phyloP scores from a whole-genome alignment of 2,888 invertebrate genomes.

The Metalampra italica region DNA sequence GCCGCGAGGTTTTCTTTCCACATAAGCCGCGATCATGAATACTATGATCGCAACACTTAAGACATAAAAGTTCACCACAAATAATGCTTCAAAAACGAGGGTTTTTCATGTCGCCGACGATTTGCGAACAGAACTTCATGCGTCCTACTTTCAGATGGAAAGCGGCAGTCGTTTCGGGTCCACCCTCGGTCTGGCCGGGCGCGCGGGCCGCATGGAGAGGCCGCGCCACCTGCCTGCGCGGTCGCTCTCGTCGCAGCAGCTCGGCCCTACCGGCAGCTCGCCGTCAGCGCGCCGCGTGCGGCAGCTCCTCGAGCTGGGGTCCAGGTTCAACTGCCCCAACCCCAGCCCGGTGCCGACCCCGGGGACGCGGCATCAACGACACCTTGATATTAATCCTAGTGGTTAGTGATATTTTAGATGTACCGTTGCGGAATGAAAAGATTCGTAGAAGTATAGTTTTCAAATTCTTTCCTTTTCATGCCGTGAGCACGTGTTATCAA shows the following conservation, averaged over 20 bases:
- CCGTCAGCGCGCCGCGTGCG: slow-evolving; percentile 90
- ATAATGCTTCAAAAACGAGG: too few species aligned
- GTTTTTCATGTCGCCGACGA: too few species aligned
- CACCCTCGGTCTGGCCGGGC: slow-evolving; percentile 74
- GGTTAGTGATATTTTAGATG: slow-evolving; percentile 79
- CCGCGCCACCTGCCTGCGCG: slow-evolving; percentile 83
- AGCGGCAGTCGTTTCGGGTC: slow-evolving; percentile 81
- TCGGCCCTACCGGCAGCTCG: slow-evolving; percentile 78
- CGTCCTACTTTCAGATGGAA: slow-evolving; percentile 54
- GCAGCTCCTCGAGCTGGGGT: slow-evolving; percentile 86
- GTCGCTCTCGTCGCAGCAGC: slow-evolving; percentile 86
- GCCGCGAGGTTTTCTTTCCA: too few species aligned
- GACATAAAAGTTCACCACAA: too few species aligned
- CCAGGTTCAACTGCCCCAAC: slow-evolving; percentile 79
- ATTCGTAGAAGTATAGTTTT: too few species aligned
- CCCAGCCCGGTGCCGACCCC: slow-evolving; percentile 88
- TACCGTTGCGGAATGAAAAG: not conserved
- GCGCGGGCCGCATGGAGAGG: slow-evolving; percentile 60
- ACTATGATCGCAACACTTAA: too few species aligned
- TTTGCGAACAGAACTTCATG: too few species aligned
- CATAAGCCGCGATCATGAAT: too few species aligned
- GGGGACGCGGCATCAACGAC: slow-evolving; percentile 87
- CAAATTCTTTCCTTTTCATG: too few species aligned
- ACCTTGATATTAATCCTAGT: slow-evolving; percentile 93
- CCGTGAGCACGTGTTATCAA: too few species aligned